Base-by-base conservation (phyloP, 2,113 vertebrate genomes). In the Mixornis gularis region DNA sequence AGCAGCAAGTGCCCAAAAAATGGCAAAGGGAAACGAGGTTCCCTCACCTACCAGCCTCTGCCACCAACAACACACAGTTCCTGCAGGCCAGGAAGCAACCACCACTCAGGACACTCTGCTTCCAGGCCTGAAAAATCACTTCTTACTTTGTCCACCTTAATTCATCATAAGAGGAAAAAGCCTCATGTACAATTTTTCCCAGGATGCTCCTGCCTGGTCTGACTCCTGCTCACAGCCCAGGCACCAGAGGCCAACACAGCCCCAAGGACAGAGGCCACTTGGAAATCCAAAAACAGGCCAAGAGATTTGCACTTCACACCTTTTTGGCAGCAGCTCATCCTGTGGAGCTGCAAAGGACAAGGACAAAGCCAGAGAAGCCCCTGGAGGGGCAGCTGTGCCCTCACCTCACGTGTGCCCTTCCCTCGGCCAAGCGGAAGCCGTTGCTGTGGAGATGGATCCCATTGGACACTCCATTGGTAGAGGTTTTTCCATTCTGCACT, bases 401-500 rank as follows among this genome's bases (percentile, higher is more conserved):
- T 97, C 96, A 99, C 98, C 98, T 98, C 24, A 94, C 92, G 6
- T 92, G 97, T 3, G 97, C 93, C 92, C 97, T 97, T 13, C 94
- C 97, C 89, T 98, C 98, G 0, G 98, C 72, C 91, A 99, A 87
- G 90, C 97, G 97, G 89, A 99, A 98, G 68, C 98, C 98, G 26
- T 98, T 98, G 95, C 98, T 98, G 92, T 99, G 98, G 36, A 99
- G 97, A 36, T 98, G 98, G 87, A 99, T 97, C 95, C 99, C 98
- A 5, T 99, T 99, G 8, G 98, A 98, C 88, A 99, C 96, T 2
- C 98, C 98, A 2, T 99, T 99, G 62, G 98, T 98, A 4, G 98
- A 96, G 53, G 98, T 99, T 96, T 99, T 99, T 56, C 99, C 99
- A 52, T 99, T 99, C 97, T 98, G 99, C 87, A 99, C 97, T 92